phyloP scores from a whole-genome alignment of 2,888 invertebrate genomes.

The Tridacna gigas region DNA sequence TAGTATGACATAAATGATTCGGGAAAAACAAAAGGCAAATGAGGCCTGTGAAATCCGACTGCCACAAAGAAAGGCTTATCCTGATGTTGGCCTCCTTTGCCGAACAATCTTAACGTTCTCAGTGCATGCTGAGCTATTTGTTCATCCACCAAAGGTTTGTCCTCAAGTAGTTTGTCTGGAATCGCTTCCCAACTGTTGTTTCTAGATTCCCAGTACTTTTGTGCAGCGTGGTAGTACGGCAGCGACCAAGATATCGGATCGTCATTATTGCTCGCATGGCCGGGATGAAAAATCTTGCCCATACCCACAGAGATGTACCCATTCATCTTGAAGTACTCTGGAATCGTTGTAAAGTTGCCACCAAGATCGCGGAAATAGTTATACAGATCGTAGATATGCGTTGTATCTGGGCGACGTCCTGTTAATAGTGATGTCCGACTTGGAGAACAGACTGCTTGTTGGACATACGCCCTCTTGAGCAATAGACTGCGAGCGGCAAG shows the following conservation, averaged over 20 bases:
- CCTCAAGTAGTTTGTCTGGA: conserved; percentile 71
- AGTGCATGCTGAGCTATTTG: conserved; percentile 89
- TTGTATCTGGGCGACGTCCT: conserved; percentile 69
- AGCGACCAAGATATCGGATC: conserved; percentile 74
- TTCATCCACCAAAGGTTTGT: conserved; percentile 91
- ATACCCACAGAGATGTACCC: conserved; percentile 62
- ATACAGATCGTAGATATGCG: conserved; percentile 63
- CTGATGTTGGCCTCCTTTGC: conserved; percentile 48
- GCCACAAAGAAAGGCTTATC: conserved; percentile 91
- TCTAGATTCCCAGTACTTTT: conserved; percentile 23
- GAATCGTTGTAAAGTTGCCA: conserved; percentile 69
- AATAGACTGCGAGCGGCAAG: conserved; percentile 88
- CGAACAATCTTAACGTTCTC: conserved; percentile 86
- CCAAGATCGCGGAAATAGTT: conserved; percentile 64
- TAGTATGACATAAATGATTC: conserved; percentile 89
- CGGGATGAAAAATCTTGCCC: conserved; percentile 68
- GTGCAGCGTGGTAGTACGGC: conserved; percentile 60
- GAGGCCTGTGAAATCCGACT: conserved; percentile 95
- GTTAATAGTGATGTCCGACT: conserved; percentile 86
- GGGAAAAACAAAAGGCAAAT: conserved; percentile 95
- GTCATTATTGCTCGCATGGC: conserved; percentile 48
- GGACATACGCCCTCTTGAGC: conserved; percentile 88
- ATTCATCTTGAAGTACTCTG: conserved; percentile 65
- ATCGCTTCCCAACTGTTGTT: conserved; percentile 68
- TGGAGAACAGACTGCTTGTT: conserved; percentile 96